Evolutionary conservation across 2,797 vertebrate species (phyloP).

Genomic region (Anguilla obscura): DNA sequence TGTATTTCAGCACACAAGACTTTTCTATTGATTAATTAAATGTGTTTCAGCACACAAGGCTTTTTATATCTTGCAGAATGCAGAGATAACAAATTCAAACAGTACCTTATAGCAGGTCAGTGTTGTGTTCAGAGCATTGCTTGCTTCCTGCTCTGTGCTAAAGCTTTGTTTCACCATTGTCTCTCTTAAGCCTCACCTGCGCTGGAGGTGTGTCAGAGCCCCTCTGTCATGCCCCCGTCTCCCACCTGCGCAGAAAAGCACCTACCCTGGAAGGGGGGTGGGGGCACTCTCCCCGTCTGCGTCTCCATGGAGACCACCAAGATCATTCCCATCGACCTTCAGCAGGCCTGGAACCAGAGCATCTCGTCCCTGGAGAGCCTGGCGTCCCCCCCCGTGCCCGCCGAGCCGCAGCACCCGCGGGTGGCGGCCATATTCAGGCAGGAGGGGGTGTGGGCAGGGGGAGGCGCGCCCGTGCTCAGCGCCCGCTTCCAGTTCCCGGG

Average conservation of each 20-base stretch:
- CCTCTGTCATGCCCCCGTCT: conserved; percentile 68
- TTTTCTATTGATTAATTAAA: not conserved
- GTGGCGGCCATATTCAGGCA: conserved; percentile 60
- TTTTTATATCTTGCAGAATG: conserved; percentile 1
- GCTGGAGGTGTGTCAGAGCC: conserved; percentile 78
- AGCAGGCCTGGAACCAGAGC: conserved; percentile 95
- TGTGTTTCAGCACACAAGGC: not conserved
- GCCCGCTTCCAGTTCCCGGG: conserved; percentile 74
- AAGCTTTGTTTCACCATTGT: conserved; percentile 4
- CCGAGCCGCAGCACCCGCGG: conserved; percentile 66
- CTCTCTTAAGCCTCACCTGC: conserved; percentile 64
- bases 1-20: not conserved
- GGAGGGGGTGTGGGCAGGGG: conserved; percentile 37
- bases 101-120: not conserved
- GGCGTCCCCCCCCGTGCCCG: conserved; percentile 69
- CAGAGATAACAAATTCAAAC: not conserved
- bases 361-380: conserved; percentile 92
- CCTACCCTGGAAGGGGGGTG: conserved; percentile 86
- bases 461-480: conserved; percentile 53
- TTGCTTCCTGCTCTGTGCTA: not conserved
- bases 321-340: conserved; percentile 91
- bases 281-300: conserved; percentile 82
- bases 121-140: too few species aligned
- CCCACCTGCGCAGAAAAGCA: conserved; percentile 81
- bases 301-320: conserved; percentile 91